phyloP scores from a whole-genome alignment of 35 echinoderm and acorn worm genomes.

The Eucidaris tribuloides region DNA sequence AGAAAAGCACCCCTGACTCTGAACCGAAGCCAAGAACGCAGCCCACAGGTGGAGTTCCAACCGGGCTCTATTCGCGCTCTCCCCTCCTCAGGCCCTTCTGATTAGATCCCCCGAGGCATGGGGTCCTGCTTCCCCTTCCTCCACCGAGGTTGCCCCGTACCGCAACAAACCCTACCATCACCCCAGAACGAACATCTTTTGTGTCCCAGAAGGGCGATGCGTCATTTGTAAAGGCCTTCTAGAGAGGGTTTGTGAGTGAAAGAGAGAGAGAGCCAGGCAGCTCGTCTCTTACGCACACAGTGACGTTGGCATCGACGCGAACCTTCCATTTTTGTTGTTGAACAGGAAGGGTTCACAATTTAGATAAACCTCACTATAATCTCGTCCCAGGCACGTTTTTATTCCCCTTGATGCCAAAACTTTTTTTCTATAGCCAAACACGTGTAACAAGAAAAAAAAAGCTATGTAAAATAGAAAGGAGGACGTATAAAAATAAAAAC shows the following conservation, averaged over 20 bases:
- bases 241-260: not conserved
- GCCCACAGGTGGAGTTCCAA: not conserved
- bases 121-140: slow-evolving; percentile 36
- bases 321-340: slow-evolving; percentile 27
- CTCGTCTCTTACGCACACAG: slow-evolving; percentile 17
- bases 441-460: too few relatives aligned
- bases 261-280: slow-evolving; percentile 16
- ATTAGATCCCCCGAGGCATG: not conserved
- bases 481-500: slow-evolving; percentile 21
- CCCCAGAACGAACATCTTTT: slow-evolving; percentile 15
- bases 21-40: not conserved
- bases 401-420: slow-evolving; percentile 31
- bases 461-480: too few relatives aligned
- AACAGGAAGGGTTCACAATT: slow-evolving; percentile 36
- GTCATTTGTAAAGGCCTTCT: slow-evolving; percentile 13
- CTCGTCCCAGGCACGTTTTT: slow-evolving; percentile 36
- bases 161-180: not conserved
- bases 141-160: slow-evolving; percentile 11
- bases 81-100: not conserved
- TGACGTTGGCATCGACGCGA: slow-evolving; percentile 23
- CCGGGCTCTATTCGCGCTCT: not conserved
- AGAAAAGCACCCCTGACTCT: slow-evolving; percentile 7
- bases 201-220: slow-evolving; percentile 21
- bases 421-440: not conserved
- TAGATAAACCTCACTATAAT: slow-evolving; percentile 39